Conservation (phyloP, 2,888 invertebrate genomes). For the Nycteola revayana region DNA sequence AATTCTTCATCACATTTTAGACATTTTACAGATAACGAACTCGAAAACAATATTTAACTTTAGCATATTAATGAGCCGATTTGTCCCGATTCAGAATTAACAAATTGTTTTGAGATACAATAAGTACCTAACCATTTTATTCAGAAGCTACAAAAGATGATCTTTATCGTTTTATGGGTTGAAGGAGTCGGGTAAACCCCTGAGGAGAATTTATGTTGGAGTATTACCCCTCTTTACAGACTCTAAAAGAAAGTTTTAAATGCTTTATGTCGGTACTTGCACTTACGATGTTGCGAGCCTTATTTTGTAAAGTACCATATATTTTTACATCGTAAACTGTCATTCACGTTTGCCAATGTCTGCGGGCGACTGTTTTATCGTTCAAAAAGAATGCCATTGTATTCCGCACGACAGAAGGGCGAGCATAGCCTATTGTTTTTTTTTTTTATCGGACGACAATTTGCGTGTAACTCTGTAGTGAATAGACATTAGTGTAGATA, state of each 20-base stretch:
- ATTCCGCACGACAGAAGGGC: constrained; percentile 34
- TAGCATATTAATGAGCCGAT: constrained; percentile 44
- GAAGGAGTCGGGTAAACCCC: constrained; percentile 50
- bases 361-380: constrained; percentile 43
- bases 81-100: constrained; percentile 38
- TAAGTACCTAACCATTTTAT: constrained; percentile 36
- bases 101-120: constrained; percentile 45
- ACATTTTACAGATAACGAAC: constrained; percentile 32
- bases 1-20: constrained; percentile 31
- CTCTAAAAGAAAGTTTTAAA: constrained; percentile 70
- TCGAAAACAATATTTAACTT: constrained; percentile 38
- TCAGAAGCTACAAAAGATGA: constrained; percentile 62
- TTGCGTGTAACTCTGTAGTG: too few relatives aligned
- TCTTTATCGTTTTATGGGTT: constrained; percentile 70
- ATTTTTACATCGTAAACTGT: constrained; percentile 43
- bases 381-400: constrained; percentile 40
- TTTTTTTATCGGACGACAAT: constrained; percentile 40
- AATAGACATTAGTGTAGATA: too few relatives aligned
- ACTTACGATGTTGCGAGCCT: constrained; percentile 36
- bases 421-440: constrained; percentile 37
- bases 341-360: constrained; percentile 36
- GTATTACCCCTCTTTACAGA: constrained; percentile 55
- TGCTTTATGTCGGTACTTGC: constrained; percentile 56
- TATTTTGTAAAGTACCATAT: constrained; percentile 33
- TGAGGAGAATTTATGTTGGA: constrained; percentile 58